Evolutionary conservation across 2,888 invertebrate species (phyloP), one percentile per base, ranked within the genome.

Genomic region (Blera fallax): DNA sequence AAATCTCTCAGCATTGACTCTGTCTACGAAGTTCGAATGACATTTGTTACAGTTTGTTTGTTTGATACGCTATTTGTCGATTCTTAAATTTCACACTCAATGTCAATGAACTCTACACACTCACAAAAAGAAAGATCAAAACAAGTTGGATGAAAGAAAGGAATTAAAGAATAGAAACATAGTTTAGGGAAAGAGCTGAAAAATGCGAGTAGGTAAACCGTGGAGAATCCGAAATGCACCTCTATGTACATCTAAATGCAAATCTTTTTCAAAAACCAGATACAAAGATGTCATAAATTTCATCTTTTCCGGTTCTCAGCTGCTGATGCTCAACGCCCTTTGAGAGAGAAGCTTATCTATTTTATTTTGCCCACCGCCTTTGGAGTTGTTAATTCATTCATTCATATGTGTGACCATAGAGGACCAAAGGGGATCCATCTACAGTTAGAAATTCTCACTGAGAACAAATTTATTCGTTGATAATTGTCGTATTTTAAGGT

Each of bases 201-300:
- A 50, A 72, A 72, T 50, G 11, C 72, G 37, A 72, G 60, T n/a
- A n/a, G n/a, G n/a, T 60, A 50, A 48, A 72, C 27, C 60, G 60
- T 72, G 37, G 34, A 32, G 45, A 62, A 69, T 67, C 37, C 16
- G 5, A 54, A 62, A 76, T 58, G 76, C 76, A 62, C 32, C 64
- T 48, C 50, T 10, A 8, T n/a, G n/a, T 8, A 11, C 81, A 76
- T 82, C 58, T 62, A 77, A 77, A 82, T 77, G 81, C 81, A 82
- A 76, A 82, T 82, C 76, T 81, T 37, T 21, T 62, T 11, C 43
- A 8, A 54, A 67, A 50, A 73, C 32, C 21, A 60, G 24, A 16
- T 43, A 43, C 37, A 64, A 64, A 76, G 45, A 69, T 76, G 76
- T 56, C 69, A 81, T 81, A 81, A 76, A 81, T 76, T 76, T 40